Evolutionary conservation across 2,888 invertebrate species (phyloP).

Genomic region (Protophormia terraenovae): DNA sequence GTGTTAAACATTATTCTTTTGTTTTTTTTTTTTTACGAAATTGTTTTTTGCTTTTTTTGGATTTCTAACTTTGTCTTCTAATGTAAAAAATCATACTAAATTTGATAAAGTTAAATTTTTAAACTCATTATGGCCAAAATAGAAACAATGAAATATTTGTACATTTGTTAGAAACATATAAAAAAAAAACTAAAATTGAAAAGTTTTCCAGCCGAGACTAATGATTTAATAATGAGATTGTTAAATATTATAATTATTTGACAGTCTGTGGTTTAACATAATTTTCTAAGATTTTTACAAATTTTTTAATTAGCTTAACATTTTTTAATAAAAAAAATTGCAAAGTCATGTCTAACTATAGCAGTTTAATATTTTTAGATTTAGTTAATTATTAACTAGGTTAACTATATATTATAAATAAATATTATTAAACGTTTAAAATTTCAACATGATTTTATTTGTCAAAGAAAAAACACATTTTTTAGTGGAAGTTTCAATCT

Average conservation of each 20-base stretch:
- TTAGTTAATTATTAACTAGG: background rate
- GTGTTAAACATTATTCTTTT: conserved; percentile 35
- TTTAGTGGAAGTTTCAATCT: no score
- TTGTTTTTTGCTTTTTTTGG: background rate
- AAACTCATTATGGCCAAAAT: background rate
- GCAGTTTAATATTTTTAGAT: background rate
- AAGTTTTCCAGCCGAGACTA: conserved; percentile 28
- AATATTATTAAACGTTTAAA: no score
- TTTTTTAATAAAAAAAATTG: background rate
- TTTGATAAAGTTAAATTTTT: background rate
- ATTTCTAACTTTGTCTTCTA: background rate
- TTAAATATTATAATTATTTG: conserved; percentile 10
- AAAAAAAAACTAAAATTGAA: background rate
- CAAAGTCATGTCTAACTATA: background rate
- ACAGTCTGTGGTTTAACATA: background rate
- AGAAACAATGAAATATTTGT: background rate
- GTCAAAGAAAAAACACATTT: no score
- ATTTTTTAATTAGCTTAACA: background rate
- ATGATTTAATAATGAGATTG: conserved; percentile 30
- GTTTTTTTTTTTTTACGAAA: background rate
- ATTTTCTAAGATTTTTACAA: background rate
- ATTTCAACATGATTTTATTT: no score
- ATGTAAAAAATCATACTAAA: background rate
- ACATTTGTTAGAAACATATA: background rate
- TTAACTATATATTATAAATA: no score